Base-by-base conservation (phyloP, 2,888 invertebrate species). In the Troilus luridus region DNA sequence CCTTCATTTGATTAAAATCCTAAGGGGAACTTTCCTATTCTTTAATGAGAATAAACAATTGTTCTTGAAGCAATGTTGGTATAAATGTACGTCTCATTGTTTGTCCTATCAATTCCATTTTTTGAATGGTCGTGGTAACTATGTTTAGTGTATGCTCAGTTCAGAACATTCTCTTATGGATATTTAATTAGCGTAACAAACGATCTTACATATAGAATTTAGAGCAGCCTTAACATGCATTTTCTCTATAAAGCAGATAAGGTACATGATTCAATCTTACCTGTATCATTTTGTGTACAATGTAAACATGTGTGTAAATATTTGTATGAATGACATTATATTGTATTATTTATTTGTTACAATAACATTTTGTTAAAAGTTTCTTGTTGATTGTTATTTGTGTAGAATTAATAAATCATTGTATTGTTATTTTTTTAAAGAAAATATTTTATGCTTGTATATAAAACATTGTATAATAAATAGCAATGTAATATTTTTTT, bases 391-490 rank as follows among this genome's bases (percentile, higher is more conserved):
- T 56, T 85, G 56, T 85, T 85, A 58, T 85, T n/a, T 85, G 6
- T 77, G 72, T 85, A 85, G 41, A 56, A 85, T 56, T 56, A 85
- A 85, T 56, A 58, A 85, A 77, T 77, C 72, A 77, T 77, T 77
- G 72, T 58, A 85, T 85, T 85, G 85, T 85, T 85, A 85, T 85
- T 85, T 85, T 85, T 85, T 85, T 85, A 85, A n/a, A 56, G 54
- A 85, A 85, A 85, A 56, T 56, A 85, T 56, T 85, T 56, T 85
- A 85, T 85, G 85, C 85, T 85, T 85, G 85, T 85, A 21, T n/a
- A 85, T 85, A 58, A 81, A 21, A 85, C 21, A 85, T 56, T 85
- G 85, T 85, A 7, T 56, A 85, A 58, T 85, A 85, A 85, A 85
- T 56, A 85, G 56, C 85, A 85, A 85, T 54, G 56, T 85, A 54